Base-by-base conservation (phyloP, 2,113 vertebrate genomes). In the Colius striatus region DNA sequence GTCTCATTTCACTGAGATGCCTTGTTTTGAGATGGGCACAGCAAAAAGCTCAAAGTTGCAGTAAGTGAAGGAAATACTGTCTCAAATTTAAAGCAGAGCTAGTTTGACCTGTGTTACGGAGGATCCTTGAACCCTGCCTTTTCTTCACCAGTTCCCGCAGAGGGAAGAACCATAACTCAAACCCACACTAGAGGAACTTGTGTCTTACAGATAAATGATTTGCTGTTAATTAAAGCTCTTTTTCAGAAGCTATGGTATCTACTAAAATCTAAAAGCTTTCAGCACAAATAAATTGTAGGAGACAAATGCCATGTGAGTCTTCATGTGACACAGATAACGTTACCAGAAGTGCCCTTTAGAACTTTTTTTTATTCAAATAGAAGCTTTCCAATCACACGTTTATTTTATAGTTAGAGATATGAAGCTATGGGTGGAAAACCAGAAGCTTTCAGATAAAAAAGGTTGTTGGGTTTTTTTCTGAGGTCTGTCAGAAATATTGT, bases 381-480 rank as follows among this genome's bases (percentile, higher is more conserved):
- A 67, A 53, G 26, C 3, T 9, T 88, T 92, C 22, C 26, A 53
- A 14, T 90, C 41, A 41, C 23, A 11, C 68, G 4, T 41, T 90
- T 90, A 30, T 1, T 4, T 10, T 81, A 17, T 58, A 30, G 41
- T 65, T 75, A 66, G 50, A 79, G 47, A 47, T 58, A 43, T 5
- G 43, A 83, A 80, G 22, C 22, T 67, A 8, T 63, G 29, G 7
- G 13, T 70, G 47, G 32, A 79, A 67, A 86, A 88, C 41, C 23
- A 48, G 66, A 84, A 70, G 26, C 0, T 1, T 53, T 87, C 47
- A 57, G 57, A 26, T 7, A 41, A n/a, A 92, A 84, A 61, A 38
- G 29, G 29, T 36, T 47, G 9, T 41, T 41, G 2, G 2, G 0
- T 2, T 2, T 13, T 73, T 36, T n/a, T 48, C 54, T 58, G 58